Conservation (phyloP, 2,888 invertebrate species). For the Molorchus minor region DNA sequence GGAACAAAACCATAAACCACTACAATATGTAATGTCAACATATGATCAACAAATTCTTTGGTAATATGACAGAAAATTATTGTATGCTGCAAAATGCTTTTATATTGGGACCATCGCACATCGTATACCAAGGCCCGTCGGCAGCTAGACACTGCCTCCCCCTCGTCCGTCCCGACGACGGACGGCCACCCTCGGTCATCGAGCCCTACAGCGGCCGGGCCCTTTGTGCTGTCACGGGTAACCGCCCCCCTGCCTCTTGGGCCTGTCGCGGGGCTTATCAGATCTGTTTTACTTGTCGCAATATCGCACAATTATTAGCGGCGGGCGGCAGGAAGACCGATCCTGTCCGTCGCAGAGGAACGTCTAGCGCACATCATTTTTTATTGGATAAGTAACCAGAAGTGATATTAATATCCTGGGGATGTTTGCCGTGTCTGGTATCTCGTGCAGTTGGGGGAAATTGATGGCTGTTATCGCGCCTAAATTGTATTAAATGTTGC, state of each 20-base stretch:
- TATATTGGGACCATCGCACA: too few species aligned
- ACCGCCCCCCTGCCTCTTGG: conserved; percentile 21
- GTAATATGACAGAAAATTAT: too few species aligned
- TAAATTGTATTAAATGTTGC: conserved; percentile 27
- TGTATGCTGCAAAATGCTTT: too few species aligned
- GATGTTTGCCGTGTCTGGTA: conserved; percentile 38
- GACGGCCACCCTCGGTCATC: too few species aligned
- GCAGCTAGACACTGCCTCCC: too few species aligned
- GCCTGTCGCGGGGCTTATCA: conserved; percentile 46
- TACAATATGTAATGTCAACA: too few species aligned
- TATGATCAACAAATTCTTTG: too few species aligned
- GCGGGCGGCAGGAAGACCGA: conserved; percentile 30
- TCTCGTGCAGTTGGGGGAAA: conserved; percentile 40
- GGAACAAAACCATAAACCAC: too few species aligned
- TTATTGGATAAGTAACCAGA: conserved; percentile 46
- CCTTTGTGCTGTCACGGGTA: conserved; percentile 35
- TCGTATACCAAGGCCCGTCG: too few species aligned
- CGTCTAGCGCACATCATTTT: conserved; percentile 39
- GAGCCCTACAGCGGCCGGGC: conserved; percentile 26
- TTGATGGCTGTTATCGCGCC: conserved; percentile 46
- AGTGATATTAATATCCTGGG: conserved; percentile 47
- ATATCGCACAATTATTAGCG: conserved; percentile 52
- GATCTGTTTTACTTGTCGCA: conserved; percentile 55
- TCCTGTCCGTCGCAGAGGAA: conserved; percentile 28
- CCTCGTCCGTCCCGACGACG: too few species aligned